Percentiles rank a stretch among this genome's conserved stretches.
phyloP scores from a whole-genome alignment of 2,888 invertebrate species.

The Drosophila merina region DNA sequence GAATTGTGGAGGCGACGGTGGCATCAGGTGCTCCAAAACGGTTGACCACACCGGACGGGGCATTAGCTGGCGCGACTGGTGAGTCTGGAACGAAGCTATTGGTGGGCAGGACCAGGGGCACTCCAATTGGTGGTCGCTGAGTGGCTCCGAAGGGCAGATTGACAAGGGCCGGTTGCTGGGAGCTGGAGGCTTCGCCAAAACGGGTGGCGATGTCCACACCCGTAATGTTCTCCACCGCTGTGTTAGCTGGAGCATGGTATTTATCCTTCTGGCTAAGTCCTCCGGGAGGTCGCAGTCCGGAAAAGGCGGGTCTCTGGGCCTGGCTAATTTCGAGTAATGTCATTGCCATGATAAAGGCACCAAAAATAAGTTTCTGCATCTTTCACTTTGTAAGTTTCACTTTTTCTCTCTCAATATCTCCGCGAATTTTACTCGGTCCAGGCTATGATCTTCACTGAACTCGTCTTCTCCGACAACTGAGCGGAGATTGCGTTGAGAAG shows the following conservation, averaged over 20 bases:
- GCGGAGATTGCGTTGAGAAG: constrained; percentile 39
- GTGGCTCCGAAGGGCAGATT: constrained; percentile 58
- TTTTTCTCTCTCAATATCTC: constrained; percentile 12
- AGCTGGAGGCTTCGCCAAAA: constrained; percentile 84
- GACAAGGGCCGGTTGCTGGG: constrained; percentile 81
- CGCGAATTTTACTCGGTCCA: constrained; percentile 2
- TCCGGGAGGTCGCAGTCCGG: constrained; percentile 86
- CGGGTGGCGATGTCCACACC: constrained; percentile 84
- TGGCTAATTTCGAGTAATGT: constrained; percentile 33
- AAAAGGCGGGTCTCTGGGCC: constrained; percentile 88
- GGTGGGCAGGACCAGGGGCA: constrained; percentile 68
- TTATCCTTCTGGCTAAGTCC: constrained; percentile 86
- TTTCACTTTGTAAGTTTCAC: constrained; percentile 48
- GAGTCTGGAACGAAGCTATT: constrained; percentile 34
- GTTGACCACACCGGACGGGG: constrained; percentile 43
- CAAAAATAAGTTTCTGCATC: constrained; percentile 45
- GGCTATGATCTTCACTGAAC: constrained; percentile 18
- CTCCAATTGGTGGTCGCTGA: constrained; percentile 77
- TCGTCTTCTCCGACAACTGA: constrained; percentile 44
- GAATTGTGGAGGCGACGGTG: constrained; percentile 5
- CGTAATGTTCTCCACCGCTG: constrained; percentile 54
- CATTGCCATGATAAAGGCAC: constrained; percentile 38
- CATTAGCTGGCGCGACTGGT: background rate
- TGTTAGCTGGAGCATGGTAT: constrained; percentile 75
- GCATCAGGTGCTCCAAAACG: constrained; percentile 57